Conservation (phyloP, 1,140 invertebrate genomes). For the Aradophagus sp. region DNA sequence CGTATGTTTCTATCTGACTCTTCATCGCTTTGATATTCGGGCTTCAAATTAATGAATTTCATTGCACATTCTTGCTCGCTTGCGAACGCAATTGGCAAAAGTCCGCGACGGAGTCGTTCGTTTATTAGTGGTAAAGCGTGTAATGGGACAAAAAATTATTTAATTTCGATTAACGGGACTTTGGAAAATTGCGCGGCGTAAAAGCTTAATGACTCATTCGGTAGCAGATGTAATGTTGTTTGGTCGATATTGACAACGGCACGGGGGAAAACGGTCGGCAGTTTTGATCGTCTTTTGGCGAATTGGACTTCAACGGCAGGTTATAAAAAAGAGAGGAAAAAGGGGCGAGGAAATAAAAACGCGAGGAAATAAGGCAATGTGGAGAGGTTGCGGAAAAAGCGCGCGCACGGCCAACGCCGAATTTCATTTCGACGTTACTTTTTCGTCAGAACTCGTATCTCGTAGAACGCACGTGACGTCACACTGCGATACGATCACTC, state of each 20-base stretch:
- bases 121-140: too few relatives aligned
- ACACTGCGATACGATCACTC: slow-evolving; percentile 54
- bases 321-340: slow-evolving; percentile 37
- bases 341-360: slow-evolving; percentile 26
- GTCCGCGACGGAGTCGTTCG: too few relatives aligned
- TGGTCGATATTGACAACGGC: slow-evolving; percentile 40
- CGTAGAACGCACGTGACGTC: slow-evolving; percentile 59
- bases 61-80: too few relatives aligned
- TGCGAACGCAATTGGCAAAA: too few relatives aligned
- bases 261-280: slow-evolving; percentile 18
- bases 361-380: slow-evolving; percentile 35
- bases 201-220: slow-evolving; percentile 36
- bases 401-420: slow-evolving; percentile 39
- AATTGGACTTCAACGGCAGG: slow-evolving; percentile 39
- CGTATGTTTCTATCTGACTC: too few relatives aligned
- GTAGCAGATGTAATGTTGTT: slow-evolving; percentile 31
- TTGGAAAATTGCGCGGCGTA: slow-evolving; percentile 13
- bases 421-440: slow-evolving; percentile 55
- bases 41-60: too few relatives aligned
- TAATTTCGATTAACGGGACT: slow-evolving; percentile 18
- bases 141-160: slow-evolving; percentile 8
- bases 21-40: too few relatives aligned
- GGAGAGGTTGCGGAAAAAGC: slow-evolving; percentile 39
- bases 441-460: slow-evolving; percentile 52
- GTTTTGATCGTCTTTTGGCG: slow-evolving; percentile 48